Conservation (phyloP, 2,888 invertebrate genomes). For the Caenorhabditis auriculariae region DNA sequence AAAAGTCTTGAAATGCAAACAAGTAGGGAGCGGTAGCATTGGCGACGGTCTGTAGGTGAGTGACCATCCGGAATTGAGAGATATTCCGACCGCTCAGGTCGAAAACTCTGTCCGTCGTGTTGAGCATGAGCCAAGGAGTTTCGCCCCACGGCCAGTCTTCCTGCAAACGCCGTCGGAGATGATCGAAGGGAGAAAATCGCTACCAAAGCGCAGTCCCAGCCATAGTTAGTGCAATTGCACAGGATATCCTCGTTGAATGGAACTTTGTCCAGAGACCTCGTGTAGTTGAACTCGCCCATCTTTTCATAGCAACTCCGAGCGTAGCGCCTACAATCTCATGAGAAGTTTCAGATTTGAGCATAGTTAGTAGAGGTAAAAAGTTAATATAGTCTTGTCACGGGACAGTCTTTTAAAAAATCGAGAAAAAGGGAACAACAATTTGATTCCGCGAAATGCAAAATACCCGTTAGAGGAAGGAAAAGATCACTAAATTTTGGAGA, state of each 20-base stretch:
- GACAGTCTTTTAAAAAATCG: too few species aligned
- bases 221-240: constrained; percentile 41
- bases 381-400: too few species aligned
- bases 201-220: constrained; percentile 53
- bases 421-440: too few species aligned
- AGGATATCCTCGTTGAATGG: constrained; percentile 35
- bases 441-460: too few species aligned
- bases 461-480: too few species aligned
- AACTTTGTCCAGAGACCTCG: constrained; percentile 5
- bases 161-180: constrained; percentile 9
- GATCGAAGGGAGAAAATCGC: not conserved
- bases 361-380: too few species aligned
- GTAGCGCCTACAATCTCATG: too few species aligned
- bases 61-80: constrained; percentile 48
- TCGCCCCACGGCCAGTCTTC: constrained; percentile 43
- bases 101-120: constrained; percentile 53
- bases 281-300: too few species aligned
- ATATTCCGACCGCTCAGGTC: constrained; percentile 46
- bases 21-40: constrained; percentile 22
- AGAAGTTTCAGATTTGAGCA: too few species aligned
- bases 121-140: constrained; percentile 27
- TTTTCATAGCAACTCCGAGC: too few species aligned
- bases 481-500: too few species aligned
- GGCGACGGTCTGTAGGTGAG: constrained; percentile 13
- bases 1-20: constrained; percentile 3